These are phyloP conservation scores for Rhinolophus ferrumequinum DNA, from an alignment of 2,113 vertebrate genomes.

Conservation along the genomic window DNA sequence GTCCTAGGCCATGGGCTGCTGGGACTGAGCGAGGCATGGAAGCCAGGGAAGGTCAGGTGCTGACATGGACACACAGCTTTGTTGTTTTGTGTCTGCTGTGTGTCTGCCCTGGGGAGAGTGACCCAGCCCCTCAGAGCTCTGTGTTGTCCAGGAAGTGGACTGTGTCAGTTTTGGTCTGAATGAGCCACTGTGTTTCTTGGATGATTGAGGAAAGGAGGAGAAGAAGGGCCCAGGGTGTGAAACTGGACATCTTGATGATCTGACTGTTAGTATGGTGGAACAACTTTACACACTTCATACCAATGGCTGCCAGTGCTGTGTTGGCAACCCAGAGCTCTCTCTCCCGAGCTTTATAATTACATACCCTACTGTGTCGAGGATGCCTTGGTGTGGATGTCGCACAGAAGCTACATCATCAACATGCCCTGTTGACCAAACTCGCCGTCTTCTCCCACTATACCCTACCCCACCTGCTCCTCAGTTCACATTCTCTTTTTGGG, in stretches of 20 bases:
- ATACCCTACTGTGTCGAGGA: background rate
- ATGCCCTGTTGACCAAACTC: background rate
- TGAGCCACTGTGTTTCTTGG: background rate
- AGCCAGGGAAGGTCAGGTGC: background rate
- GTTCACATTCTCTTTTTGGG: background rate
- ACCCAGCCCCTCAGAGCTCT: accelerated
- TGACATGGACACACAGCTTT: background rate
- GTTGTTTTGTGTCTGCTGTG: background rate
- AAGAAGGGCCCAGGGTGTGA: background rate
- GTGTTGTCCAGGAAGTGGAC: background rate
- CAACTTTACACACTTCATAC: background rate
- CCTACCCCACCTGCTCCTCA: background rate
- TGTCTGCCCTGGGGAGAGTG: too few species aligned
- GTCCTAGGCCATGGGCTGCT: background rate
- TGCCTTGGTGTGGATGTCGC: background rate
- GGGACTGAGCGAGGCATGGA: background rate
- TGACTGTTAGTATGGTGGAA: background rate
- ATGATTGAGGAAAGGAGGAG: background rate
- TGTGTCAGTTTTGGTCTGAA: background rate
- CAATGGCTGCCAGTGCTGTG: background rate
- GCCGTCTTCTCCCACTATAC: too few species aligned
- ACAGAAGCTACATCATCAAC: background rate
- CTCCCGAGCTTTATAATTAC: background rate
- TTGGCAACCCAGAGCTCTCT: background rate
- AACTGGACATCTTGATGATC: background rate